phyloP scores from a whole-genome alignment of 2,888 invertebrate genomes.

The Nemotelus nigrinus region DNA sequence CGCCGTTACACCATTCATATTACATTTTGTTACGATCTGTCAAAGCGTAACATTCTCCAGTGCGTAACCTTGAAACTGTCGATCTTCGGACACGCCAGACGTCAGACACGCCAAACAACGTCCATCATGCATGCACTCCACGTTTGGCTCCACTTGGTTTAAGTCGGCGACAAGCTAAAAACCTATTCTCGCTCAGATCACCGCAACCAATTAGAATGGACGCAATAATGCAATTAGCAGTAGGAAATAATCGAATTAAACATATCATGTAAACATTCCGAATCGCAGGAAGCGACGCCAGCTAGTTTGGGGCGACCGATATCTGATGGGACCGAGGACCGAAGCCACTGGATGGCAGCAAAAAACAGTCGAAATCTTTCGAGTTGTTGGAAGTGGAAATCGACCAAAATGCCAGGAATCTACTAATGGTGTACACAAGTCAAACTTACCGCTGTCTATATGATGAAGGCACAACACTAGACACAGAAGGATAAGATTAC shows the following conservation, averaged over 20 bases:
- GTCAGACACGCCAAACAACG: background rate
- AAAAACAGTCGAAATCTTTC: background rate
- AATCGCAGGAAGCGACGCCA: background rate
- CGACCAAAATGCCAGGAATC: background rate
- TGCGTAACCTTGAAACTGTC: slow-evolving; percentile 5
- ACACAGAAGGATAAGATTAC: slow-evolving; percentile 46
- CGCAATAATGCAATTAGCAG: slow-evolving; percentile 35
- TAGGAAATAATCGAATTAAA: slow-evolving; percentile 26
- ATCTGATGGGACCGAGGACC: background rate
- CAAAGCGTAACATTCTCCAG: background rate
- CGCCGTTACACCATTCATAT: too few species aligned
- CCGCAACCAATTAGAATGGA: slow-evolving; percentile 1
- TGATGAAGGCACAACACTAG: slow-evolving; percentile 48
- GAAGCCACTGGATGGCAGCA: background rate
- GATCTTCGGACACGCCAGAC: background rate
- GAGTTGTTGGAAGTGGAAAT: slow-evolving; percentile 8
- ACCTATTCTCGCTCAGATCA: background rate
- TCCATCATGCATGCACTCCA: background rate
- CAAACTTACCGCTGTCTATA: slow-evolving; percentile 48
- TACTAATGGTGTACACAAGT: background rate
- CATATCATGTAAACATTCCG: background rate
- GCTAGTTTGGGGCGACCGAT: too few species aligned
- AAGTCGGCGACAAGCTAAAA: background rate
- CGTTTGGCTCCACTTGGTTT: background rate
- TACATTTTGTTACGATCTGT: background rate